A percentile compares a stretch with the other conserved stretches of the same genome.
Conservation (phyloP, 2,113 vertebrate species). For the Rhizomys pruinosus region DNA sequence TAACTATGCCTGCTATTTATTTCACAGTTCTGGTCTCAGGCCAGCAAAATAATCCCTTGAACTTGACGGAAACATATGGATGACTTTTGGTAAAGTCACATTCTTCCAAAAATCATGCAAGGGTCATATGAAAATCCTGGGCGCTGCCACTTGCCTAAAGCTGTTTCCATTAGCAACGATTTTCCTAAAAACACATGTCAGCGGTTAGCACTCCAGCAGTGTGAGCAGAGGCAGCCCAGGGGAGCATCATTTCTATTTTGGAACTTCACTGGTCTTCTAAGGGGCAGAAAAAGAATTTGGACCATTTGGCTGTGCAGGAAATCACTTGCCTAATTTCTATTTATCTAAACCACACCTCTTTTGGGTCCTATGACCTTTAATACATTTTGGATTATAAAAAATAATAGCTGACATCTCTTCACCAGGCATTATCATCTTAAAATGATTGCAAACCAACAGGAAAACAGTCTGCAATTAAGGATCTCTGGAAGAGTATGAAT, state of each 20-base stretch:
- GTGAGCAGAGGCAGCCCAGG: slow-evolving; percentile 66
- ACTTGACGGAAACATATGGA: slow-evolving; percentile 63
- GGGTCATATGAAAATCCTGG: slow-evolving; percentile 70
- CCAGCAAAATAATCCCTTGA: slow-evolving; percentile 71
- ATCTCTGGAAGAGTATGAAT: slow-evolving; percentile 14
- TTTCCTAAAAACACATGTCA: slow-evolving; percentile 70
- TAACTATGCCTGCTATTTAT: slow-evolving; percentile 75
- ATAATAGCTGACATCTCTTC: not conserved
- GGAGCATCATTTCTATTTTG: slow-evolving; percentile 73
- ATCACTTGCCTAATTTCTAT: slow-evolving; percentile 43
- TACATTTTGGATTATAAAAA: slow-evolving; percentile 39
- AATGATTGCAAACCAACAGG: not conserved
- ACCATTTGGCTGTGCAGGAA: slow-evolving; percentile 59
- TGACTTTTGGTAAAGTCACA: slow-evolving; percentile 54
- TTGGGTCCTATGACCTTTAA: not conserved
- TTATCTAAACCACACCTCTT: not conserved
- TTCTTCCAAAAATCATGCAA: slow-evolving; percentile 39
- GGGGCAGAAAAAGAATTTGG: slow-evolving; percentile 49
- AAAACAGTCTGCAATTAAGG: not conserved
- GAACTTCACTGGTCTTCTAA: slow-evolving; percentile 57
- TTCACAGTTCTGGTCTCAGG: slow-evolving; percentile 69
- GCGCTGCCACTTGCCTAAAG: slow-evolving; percentile 43
- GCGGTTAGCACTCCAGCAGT: not conserved
- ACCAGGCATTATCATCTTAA: not conserved
- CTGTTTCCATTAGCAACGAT: slow-evolving; percentile 64